These are phyloP conservation scores for Plemyria rubiginata DNA, from an alignment of 2,888 invertebrate genomes.

Conservation along the genomic window DNA sequence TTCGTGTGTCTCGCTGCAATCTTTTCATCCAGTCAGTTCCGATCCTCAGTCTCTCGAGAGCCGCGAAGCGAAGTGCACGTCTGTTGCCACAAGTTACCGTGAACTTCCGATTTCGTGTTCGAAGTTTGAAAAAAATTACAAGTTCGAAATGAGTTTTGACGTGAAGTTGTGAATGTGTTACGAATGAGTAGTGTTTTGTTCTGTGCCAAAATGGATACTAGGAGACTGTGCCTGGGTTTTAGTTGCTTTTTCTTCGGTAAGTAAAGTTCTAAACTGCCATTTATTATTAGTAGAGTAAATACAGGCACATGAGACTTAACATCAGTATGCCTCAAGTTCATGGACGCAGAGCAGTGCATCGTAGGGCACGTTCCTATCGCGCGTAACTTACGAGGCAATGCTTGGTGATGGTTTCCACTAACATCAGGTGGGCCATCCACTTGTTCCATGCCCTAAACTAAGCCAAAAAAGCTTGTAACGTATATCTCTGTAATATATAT, in stretches of 20 bases:
- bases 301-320: no score
- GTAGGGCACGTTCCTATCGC: no score
- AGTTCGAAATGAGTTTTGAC: slow-evolving; percentile 38
- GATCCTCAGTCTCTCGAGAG: slow-evolving; percentile 35
- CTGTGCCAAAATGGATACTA: slow-evolving; percentile 41
- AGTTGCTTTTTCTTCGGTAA: slow-evolving; percentile 39
- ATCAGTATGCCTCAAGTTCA: no score
- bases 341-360: no score
- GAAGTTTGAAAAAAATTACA: slow-evolving; percentile 16
- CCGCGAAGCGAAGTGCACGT: slow-evolving; percentile 28
- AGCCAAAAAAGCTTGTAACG: no score
- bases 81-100: slow-evolving; percentile 13
- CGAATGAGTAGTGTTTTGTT: slow-evolving; percentile 13
- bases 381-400: no score
- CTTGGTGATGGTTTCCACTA: no score
- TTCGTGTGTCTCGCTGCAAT: slow-evolving; percentile 17
- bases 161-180: slow-evolving; percentile 32
- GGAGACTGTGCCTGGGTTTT: slow-evolving; percentile 28
- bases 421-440: no score
- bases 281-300: no score
- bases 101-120: slow-evolving; percentile 31
- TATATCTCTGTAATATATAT: no score
- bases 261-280: not conserved
- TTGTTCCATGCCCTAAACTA: no score
- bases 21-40: slow-evolving; percentile 1